phyloP scores from a whole-genome alignment of 2,888 invertebrate species.

The Tribolium freemani region DNA sequence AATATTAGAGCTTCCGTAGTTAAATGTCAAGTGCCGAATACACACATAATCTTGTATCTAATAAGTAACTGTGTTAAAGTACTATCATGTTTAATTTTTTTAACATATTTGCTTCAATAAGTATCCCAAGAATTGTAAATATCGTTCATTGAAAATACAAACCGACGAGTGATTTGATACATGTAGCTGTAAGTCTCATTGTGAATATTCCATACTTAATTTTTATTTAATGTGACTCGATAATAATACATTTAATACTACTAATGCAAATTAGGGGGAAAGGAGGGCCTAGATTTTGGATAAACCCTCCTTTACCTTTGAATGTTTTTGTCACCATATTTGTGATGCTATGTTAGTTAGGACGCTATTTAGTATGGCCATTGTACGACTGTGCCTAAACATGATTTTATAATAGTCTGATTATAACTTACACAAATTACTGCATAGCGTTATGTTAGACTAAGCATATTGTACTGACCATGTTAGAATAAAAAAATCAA shows the following conservation, averaged over 20 bases:
- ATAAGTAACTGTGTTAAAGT: background rate
- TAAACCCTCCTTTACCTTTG: slow-evolving; percentile 29
- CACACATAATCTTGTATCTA: slow-evolving; percentile 17
- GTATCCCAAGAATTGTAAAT: slow-evolving; percentile 23
- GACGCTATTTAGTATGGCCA: slow-evolving; percentile 53
- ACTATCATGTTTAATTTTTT: slow-evolving; percentile 6
- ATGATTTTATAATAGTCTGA: slow-evolving; percentile 56
- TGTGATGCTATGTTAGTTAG: slow-evolving; percentile 44
- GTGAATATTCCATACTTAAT: slow-evolving; percentile 26
- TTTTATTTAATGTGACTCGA: slow-evolving; percentile 42
- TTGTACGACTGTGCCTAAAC: slow-evolving; percentile 56
- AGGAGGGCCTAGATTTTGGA: slow-evolving; percentile 22
- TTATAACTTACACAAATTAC: slow-evolving; percentile 42
- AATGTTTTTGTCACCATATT: slow-evolving; percentile 38
- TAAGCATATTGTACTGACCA: slow-evolving; percentile 49
- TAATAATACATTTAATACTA: slow-evolving; percentile 39
- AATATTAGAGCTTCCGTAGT: slow-evolving; percentile 52
- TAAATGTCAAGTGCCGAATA: slow-evolving; percentile 52
- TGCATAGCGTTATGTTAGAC: slow-evolving; percentile 38
- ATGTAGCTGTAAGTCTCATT: slow-evolving; percentile 12
- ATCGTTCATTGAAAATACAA: slow-evolving; percentile 13
- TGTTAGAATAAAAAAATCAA: slow-evolving; percentile 45
- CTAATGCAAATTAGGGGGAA: slow-evolving; percentile 12
- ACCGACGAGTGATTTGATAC: slow-evolving; percentile 32
- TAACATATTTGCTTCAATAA: background rate